These are phyloP conservation scores for Phainopepla nitens DNA, from an alignment of 2,113 vertebrate species.

Conservation along the genomic window DNA sequence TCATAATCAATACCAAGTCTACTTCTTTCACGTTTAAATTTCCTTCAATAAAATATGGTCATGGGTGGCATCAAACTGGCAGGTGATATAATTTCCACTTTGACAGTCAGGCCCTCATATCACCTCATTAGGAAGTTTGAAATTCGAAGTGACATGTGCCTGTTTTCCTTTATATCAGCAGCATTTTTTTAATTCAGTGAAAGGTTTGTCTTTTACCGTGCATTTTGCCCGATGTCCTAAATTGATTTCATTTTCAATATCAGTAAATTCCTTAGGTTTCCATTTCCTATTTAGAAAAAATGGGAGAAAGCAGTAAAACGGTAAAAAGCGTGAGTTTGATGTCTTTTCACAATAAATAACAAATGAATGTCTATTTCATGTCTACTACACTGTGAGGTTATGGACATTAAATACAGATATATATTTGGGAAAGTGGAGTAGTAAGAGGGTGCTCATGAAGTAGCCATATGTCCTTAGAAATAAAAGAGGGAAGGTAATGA, in stretches of 20 bases:
- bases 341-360: background rate
- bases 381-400: background rate
- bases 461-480: background rate
- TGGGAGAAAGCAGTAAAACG: background rate
- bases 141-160: background rate
- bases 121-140: background rate
- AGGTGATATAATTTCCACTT: background rate
- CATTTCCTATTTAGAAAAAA: background rate
- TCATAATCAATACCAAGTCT: constrained; percentile 45
- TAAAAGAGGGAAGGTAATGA: background rate
- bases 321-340: background rate
- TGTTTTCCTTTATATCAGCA: background rate
- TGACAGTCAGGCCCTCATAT: background rate
- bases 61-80: background rate
- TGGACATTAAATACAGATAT: background rate
- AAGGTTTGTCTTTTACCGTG: background rate
- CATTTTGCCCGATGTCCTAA: background rate
- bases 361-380: background rate
- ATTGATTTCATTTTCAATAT: background rate
- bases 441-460: background rate
- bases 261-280: background rate
- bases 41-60: background rate
- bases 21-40: background rate
- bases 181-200: background rate
- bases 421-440: background rate